Evolutionary conservation across 2,113 vertebrate genomes (phyloP).

Genomic region (Barbus barbus): DNA sequence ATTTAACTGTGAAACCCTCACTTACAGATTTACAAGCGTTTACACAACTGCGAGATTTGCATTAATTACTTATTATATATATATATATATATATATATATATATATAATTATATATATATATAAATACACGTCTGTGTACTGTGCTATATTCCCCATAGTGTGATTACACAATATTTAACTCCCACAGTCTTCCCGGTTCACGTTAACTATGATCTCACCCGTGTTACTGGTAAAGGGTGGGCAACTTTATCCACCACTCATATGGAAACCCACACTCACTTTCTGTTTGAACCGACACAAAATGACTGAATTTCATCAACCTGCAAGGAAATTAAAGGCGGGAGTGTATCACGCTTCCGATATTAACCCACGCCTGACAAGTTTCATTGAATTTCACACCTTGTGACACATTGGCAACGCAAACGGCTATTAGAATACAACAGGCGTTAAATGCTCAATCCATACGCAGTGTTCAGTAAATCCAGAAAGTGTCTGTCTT

Average conservation of each 20-base stretch:
- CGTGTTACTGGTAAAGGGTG: not conserved
- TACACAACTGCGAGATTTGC: not conserved
- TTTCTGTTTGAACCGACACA: slow-evolving; percentile 1
- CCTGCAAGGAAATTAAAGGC: not conserved
- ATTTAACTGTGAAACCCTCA: slow-evolving; percentile 22
- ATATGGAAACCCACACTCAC: slow-evolving; percentile 12
- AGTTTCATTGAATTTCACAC: slow-evolving; percentile 11
- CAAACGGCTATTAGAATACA: not conserved
- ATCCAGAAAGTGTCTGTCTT: slow-evolving; percentile 48
- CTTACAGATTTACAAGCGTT: not conserved
- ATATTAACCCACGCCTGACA: not conserved
- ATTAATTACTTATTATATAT: too few species aligned
- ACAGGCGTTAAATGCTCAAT: too few species aligned
- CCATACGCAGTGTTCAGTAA: too few species aligned
- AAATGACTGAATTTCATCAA: slow-evolving; percentile 5
- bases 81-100: too few species aligned
- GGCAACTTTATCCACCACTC: slow-evolving; percentile 47
- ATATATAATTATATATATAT: too few species aligned
- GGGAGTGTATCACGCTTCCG: slow-evolving; percentile 6
- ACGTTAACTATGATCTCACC: slow-evolving; percentile 70
- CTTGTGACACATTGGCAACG: not conserved
- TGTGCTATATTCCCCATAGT: too few species aligned
- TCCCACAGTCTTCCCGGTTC: slow-evolving; percentile 65
- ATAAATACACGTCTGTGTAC: not conserved
- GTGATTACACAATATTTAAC: slow-evolving; percentile 69